These are phyloP conservation scores for Orcinus orca DNA, from an alignment of 2,113 vertebrate genomes.

Conservation along the genomic window DNA sequence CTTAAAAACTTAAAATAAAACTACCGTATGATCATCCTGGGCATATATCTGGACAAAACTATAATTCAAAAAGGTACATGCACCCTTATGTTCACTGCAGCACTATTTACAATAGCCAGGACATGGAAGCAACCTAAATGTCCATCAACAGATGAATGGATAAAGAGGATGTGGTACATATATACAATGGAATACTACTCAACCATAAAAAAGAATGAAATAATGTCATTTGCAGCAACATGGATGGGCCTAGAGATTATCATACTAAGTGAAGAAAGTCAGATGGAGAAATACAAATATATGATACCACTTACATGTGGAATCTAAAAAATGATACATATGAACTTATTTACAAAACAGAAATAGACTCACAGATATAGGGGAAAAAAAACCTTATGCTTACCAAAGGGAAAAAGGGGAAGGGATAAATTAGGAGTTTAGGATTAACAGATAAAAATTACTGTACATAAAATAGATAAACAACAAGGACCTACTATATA, in stretches of 20 bases:
- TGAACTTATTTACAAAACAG: not conserved
- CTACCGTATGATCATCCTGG: not conserved
- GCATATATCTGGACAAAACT: not conserved
- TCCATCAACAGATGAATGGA: not conserved
- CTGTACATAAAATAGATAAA: not conserved
- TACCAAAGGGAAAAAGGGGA: not conserved
- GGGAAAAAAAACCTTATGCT: not conserved
- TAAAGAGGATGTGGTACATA: accelerated
- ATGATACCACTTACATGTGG: not conserved
- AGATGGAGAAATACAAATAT: not conserved
- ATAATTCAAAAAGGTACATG: not conserved
- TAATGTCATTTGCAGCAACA: not conserved
- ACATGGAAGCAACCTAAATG: not conserved
- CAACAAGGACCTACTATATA: not conserved
- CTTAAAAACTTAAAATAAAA: not conserved
- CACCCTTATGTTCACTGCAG: not conserved
- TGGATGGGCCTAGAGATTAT: not conserved
- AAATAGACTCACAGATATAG: not conserved
- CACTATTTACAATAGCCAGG: not conserved
- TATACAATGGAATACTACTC: not conserved
- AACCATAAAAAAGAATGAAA: not conserved
- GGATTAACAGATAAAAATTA: not conserved
- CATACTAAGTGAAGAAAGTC: not conserved
- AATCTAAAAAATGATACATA: not conserved
- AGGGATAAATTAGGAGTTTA: not conserved